phyloP scores from a whole-genome alignment of 2,113 vertebrate genomes.

The Phaethornis superciliosus region DNA sequence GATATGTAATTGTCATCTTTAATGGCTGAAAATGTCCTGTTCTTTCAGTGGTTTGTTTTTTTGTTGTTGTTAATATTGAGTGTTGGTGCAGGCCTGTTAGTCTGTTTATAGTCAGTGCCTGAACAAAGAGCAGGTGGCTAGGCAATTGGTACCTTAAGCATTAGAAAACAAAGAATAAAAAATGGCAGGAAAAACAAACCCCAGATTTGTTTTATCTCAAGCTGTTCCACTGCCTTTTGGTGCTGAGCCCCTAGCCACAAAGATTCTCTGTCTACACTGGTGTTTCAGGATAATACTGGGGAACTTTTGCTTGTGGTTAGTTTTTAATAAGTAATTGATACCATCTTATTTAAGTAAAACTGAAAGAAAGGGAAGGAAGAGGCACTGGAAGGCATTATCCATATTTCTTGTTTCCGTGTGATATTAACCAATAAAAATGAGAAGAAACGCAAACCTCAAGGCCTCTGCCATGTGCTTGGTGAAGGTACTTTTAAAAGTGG shows the following conservation, averaged over 20 bases:
- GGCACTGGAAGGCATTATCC: neutral
- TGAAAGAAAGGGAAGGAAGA: neutral
- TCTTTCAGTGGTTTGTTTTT: neutral
- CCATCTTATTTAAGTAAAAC: neutral
- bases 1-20: neutral
- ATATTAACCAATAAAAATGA: neutral
- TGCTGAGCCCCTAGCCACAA: neutral
- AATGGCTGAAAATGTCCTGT: neutral
- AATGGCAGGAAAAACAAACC: neutral
- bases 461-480: neutral
- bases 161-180: neutral
- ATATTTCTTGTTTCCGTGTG: neutral
- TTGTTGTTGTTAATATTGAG: neutral
- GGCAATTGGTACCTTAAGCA: neutral
- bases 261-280: neutral
- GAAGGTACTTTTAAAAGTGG: neutral
- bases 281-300: neutral
- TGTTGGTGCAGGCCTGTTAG: rapidly evolving
- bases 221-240: neutral
- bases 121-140: neutral
- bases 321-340: neutral
- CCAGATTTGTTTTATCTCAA: neutral
- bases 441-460: neutral
- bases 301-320: neutral
- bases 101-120: neutral